Conservation (phyloP, 2,113 vertebrate genomes). For the Coryphaenoides rupestris region DNA sequence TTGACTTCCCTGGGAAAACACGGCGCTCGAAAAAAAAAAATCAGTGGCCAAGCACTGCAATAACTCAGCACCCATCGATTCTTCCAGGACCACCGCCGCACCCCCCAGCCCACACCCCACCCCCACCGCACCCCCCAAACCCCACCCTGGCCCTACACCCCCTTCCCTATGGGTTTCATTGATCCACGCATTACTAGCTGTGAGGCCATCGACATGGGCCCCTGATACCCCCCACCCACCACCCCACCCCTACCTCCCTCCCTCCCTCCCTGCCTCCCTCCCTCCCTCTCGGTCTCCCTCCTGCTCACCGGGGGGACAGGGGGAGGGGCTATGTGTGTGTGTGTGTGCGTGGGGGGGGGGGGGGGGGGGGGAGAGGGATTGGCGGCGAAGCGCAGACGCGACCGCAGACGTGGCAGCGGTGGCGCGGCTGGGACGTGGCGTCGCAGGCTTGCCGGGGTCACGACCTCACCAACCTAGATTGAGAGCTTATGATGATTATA, state of each 20-base stretch:
- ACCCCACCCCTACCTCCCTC: slow-evolving; percentile 22
- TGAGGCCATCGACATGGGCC: slow-evolving; percentile 32
- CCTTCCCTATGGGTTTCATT: slow-evolving; percentile 45
- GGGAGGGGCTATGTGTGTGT: not conserved
- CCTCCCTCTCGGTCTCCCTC: too few species aligned
- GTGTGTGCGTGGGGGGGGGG: not conserved
- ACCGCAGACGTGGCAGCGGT: too few species aligned
- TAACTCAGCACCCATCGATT: slow-evolving; percentile 70
- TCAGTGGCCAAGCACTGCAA: slow-evolving; percentile 66
- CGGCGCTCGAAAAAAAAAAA: slow-evolving; percentile 64
- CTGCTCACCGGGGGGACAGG: too few species aligned
- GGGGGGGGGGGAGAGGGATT: too few species aligned
- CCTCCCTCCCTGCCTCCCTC: slow-evolving; percentile 5
- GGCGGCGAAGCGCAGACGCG: too few species aligned
- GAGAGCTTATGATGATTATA: too few species aligned
- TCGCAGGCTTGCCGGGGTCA: too few species aligned
- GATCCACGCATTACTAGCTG: slow-evolving; percentile 58
- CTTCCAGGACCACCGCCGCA: slow-evolving; percentile 8
- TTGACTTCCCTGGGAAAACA: slow-evolving; percentile 77
- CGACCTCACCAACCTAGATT: too few species aligned
- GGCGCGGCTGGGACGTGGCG: too few species aligned
- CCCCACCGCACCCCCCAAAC: not conserved
- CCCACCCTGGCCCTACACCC: slow-evolving; percentile 30
- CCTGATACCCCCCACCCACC: slow-evolving; percentile 12
- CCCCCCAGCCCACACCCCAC: not conserved